Base-by-base conservation (phyloP, 2,797 vertebrate genomes). In the Cuculus canorus region DNA sequence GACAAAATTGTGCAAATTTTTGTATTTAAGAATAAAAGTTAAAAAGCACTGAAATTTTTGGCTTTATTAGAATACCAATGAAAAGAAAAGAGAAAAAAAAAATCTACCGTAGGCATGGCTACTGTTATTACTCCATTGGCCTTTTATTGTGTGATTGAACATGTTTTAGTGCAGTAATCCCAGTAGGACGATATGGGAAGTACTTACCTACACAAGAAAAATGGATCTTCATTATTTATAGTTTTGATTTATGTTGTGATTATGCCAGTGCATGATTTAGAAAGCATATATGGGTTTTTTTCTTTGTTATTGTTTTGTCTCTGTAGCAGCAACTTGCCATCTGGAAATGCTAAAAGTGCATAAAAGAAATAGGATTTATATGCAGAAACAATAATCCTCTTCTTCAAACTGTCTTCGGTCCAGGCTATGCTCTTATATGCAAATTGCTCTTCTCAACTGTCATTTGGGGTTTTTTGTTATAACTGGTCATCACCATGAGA, bases 261-360 rank as follows among this genome's bases (percentile, higher is more conserved):
- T 76, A 37, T 97, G 24, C 82, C 90, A 73, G 19, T 27, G 10
- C 80, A 93, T 41, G 60, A 96, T 57, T 92, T 86, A 87, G 85
- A 19, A 82, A 77, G 18, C 71, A 87, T 60, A 12, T n/a, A 33
- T 25, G 17, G 9, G 10, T 1, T 3, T 0, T 48, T 35, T 54
- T 18, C 61, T 54, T 57, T 24, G 8, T 82, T n/a, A 27, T 35
- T 65, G 71, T 77, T 80, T 73, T 86, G 45, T 86, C 8, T 92
- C 94, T 90, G 41, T 96, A 71, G 88, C 90, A 95, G 86, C 45
- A 86, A 91, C 43, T 54, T 53, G 68, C 81, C 50, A 97, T 95
- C 86, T 97, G 95, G 95, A 97, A 98, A 96, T 94, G 78, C 76
- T 98, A 86, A 91, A 91, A 79, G 13, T 50, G 41, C 22, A 65